phyloP scores from a whole-genome alignment of 2,888 invertebrate genomes.

The Acanthosoma haemorrhoidale region DNA sequence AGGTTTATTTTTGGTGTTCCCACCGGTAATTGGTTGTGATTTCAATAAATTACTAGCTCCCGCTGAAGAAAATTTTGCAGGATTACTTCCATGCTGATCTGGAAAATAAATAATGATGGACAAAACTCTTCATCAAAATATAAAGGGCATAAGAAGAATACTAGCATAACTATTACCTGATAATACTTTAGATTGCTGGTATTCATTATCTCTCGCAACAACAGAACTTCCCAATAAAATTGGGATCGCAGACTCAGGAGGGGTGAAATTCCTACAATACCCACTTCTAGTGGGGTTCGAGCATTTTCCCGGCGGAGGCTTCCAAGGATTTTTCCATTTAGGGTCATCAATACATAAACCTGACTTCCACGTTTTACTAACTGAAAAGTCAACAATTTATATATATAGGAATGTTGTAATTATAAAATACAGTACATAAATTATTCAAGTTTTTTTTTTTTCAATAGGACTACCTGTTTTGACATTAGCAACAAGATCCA shows the following conservation, averaged over 20 bases:
- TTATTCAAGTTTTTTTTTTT: no score
- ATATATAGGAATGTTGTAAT: not conserved
- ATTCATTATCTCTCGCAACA: not conserved
- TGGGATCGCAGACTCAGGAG: not conserved
- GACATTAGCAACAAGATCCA: conserved; percentile 30
- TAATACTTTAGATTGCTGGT: not conserved
- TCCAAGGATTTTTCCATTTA: conserved; percentile 21
- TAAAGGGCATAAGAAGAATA: not conserved
- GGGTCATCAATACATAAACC: not conserved
- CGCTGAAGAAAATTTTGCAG: not conserved
- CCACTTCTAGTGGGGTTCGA: conserved; percentile 21
- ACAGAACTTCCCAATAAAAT: not conserved
- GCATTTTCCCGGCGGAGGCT: conserved; percentile 22
- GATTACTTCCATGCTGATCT: not conserved
- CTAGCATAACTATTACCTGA: not conserved
- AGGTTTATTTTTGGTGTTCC: not conserved
- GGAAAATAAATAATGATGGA: not conserved
- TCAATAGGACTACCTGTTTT: conserved; percentile 33
- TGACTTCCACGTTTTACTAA: conserved; percentile 34
- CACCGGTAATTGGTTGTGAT: no score
- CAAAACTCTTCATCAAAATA: not conserved
- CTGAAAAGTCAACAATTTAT: conserved; percentile 17
- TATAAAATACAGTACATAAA: not conserved
- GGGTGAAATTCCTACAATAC: conserved; percentile 11
- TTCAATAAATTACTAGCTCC: not conserved